Evolutionary conservation across 2,797 vertebrate genomes (phyloP).

Genomic region (Amphiprion clarkii): DNA sequence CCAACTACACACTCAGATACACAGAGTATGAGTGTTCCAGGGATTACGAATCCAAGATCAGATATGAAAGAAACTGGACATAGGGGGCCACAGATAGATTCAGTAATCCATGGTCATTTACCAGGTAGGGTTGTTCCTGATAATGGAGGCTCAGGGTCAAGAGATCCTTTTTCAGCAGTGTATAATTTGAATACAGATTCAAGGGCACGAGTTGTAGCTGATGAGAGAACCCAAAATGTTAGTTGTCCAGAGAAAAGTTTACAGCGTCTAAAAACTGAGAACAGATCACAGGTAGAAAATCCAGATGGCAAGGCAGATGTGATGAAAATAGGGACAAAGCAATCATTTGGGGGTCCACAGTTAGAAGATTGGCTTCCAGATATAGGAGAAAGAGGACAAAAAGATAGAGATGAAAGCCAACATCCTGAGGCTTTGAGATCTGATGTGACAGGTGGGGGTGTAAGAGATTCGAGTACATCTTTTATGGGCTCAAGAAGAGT

Average conservation of each 20-base stretch:
- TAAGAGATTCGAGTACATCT: slow-evolving; percentile 25
- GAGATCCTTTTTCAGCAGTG: slow-evolving; percentile 6
- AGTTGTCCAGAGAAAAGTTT: no score
- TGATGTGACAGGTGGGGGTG: slow-evolving; percentile 13
- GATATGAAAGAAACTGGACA: slow-evolving; percentile 25
- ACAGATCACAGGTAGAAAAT: slow-evolving; percentile 23
- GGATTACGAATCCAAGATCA: slow-evolving; percentile 21
- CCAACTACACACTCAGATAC: slow-evolving; percentile 11
- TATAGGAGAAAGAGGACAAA: slow-evolving; percentile 22
- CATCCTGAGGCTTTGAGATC: slow-evolving; percentile 23
- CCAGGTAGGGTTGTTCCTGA: slow-evolving; percentile 27
- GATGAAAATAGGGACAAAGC: slow-evolving; percentile 15
- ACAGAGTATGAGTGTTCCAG: slow-evolving; percentile 10
- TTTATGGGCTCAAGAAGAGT: slow-evolving; percentile 22
- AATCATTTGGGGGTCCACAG: slow-evolving; percentile 9
- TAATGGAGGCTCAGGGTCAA: slow-evolving; percentile 2
- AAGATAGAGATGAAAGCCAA: slow-evolving; percentile 20
- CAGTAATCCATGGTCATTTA: slow-evolving; percentile 5
- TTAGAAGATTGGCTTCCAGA: slow-evolving; percentile 27
- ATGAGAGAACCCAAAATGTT: not conserved
- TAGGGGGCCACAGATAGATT: slow-evolving; percentile 3
- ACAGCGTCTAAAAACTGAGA: no score
- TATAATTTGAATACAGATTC: slow-evolving; percentile 23
- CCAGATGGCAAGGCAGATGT: slow-evolving; percentile 9
- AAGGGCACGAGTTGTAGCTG: not conserved